Evolutionary conservation across 2,113 vertebrate genomes (phyloP), one percentile per base, ranked within the genome.

Genomic region (Rutilus rutilus): DNA sequence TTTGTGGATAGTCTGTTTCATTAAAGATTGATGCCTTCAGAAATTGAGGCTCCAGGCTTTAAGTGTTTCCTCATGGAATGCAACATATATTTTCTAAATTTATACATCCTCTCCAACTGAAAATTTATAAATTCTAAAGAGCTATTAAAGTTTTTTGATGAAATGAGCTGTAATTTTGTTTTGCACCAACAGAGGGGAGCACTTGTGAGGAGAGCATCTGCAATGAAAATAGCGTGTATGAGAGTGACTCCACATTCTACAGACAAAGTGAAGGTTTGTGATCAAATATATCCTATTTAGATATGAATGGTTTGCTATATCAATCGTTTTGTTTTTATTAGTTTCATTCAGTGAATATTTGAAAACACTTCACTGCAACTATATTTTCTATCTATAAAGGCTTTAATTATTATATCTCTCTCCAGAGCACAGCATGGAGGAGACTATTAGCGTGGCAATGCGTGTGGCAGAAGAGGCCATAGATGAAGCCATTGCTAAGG

Each of bases 381-480:
- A 17, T 64, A 27, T 39, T 62, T 85, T 52, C 14, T 36, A 7
- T 76, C 27, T 64, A 15, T 17, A 9, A 23, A 15, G 30, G n/a
- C 2, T 62, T 2, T 21, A 67, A 57, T 47, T 11, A 8, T 15
- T 27, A 85, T 80, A 6, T 57, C 60, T 50, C 47, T 15, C 79
- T 78, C 45, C 87, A 96, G 98, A 97, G 92, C 96, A 96, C 91
- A 97, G 96, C 93, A 95, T 97, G 96, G 96, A 96, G 86, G 97
- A 98, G 89, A 97, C 96, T 1, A 91, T 98, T 91, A 95, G 94
- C 27, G 97, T 98, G 39, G 97, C 98, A 76, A 89, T 95, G 33
- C 95, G 96, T 2, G 98, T 99, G 92, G 97, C 97, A 69, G 96
- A 98, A 90, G 98, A 99, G 87, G 96, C 97, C 87, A 94, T 99